Base-by-base conservation (phyloP, 2,113 vertebrate species). In the Otis tarda region DNA sequence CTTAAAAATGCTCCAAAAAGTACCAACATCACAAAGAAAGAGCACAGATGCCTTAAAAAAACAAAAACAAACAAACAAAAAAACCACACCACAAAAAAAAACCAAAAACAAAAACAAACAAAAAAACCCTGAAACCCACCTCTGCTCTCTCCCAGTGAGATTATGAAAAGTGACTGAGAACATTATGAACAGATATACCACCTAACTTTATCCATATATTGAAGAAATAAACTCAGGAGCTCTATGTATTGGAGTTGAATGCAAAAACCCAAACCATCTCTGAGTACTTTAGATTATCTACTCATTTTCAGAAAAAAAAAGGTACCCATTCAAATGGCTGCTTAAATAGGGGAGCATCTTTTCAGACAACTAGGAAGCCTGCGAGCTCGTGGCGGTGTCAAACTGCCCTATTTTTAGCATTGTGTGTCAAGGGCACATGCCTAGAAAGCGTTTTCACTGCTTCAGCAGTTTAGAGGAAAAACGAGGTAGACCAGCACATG, bases 381-480 rank as follows among this genome's bases (percentile, higher is more conserved):
- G 27, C 0, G 4, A 94, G 64, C 73, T 43, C 30, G 53, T 57
- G 69, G 52, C 12, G 0, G 45, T 81, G 75, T 87, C 76, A 69
- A 82, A 37, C 64, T 53, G 53, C 65, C 73, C 90, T 96, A 84
- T 89, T 96, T 96, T 94, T 94, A 94, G 87, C 76, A 24, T 57
- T 61, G 55, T 90, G 37, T 97, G 89, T 93, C 95, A 95, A 93
- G 76, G 83, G 69, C 93, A 95, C 93, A 76, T 91, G 89, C 93
- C 91, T 97, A 96, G 95, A 96, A 97, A 96, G 90, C n/a, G 0
- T 79, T 96, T 91, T 90, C 82, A 89, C 87, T 91, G 81, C 84
- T 94, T 96, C 95, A 96, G 91, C 89, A 89, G 57, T 92, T 96
- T 90, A 71, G 89, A 92, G 90, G 86, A 94, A 92, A 92, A 90